Conservation (phyloP, 2,113 vertebrate genomes). For the Tachuris rubrigastra region DNA sequence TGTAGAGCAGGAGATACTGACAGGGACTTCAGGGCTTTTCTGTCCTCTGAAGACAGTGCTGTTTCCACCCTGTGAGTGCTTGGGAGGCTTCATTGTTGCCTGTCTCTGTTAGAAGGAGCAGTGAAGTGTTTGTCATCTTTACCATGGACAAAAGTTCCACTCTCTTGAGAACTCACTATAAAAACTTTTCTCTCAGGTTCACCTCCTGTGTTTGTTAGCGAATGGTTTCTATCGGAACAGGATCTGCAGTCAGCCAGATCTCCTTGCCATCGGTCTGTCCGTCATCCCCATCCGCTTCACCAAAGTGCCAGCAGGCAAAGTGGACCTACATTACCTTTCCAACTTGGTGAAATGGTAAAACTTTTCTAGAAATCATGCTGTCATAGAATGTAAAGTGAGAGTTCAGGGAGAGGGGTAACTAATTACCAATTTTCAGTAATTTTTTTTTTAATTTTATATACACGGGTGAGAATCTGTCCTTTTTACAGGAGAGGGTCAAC, state of each 20-base stretch:
- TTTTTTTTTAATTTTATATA: neutral
- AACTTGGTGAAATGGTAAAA: constrained; percentile 88
- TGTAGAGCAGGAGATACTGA: neutral
- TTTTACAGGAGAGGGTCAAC: neutral
- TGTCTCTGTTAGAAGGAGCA: neutral
- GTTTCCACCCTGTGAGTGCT: neutral
- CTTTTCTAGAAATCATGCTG: neutral
- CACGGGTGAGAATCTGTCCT: neutral
- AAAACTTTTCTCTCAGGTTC: constrained; percentile 78
- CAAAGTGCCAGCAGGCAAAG: constrained; percentile 58
- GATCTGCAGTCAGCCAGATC: constrained; percentile 83
- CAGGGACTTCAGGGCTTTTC: neutral
- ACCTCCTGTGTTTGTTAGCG: constrained; percentile 91
- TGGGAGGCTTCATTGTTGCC: neutral
- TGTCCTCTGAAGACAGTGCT: neutral
- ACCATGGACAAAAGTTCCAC: neutral
- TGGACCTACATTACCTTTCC: constrained; percentile 79
- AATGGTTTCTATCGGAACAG: constrained; percentile 85
- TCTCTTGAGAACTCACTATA: neutral
- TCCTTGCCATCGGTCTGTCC: constrained; percentile 87
- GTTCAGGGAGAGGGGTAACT: neutral
- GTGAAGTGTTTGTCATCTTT: neutral
- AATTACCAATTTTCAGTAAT: neutral
- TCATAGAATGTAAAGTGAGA: neutral
- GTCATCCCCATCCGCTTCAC: constrained; percentile 82